Base-by-base conservation (phyloP, 1,140 invertebrate species). In the Brachionus manjavacas region DNA sequence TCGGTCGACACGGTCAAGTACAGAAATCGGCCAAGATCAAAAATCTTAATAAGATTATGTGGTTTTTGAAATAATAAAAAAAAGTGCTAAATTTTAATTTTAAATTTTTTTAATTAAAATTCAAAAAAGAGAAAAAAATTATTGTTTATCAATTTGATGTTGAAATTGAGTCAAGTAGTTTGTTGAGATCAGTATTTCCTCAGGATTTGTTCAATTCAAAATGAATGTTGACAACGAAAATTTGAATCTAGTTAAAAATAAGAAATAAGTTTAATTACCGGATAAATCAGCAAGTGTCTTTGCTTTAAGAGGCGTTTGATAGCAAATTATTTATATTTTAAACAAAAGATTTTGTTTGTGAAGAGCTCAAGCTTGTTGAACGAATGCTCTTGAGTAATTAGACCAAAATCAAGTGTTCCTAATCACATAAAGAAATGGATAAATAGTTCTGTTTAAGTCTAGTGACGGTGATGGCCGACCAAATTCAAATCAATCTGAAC, bases 211-310 rank as follows among this genome's bases (percentile, higher is more conserved):
- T 68, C 66, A 68, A 68, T 68, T 68, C 35, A 23, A n/a, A n/a
- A 20, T 68, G 25, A 68, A 31, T 68, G 12, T 14, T 28, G 66
- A 12, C 20, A 28, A 31, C 2, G 4, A 68, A 35, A 35, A 35
- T 7, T 35, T 35, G 31, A 35, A 35, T 35, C 31, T 35, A 35
- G 31, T 35, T 35, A 35, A 2, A 35, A 35, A 12, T 68, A 14
- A 68, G n/a, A 41, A 41, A n/a, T n/a, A 39, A 72, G 16, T 72
- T 39, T 20, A 72, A 41, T 20, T 20, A 39, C 31, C 31, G 16
- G 16, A 72, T 41, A 46, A 72, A 72, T 41, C 31, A 72, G 68
- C 68, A 41, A 72, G 68, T 72, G 68, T 72, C 68, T 72, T 72
- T 72, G 31, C 35, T 20, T 60, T 60, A 72, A 72, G 68, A 41